phyloP scores from a whole-genome alignment of 2,888 invertebrate species.

The Ectemnius lituratus region DNA sequence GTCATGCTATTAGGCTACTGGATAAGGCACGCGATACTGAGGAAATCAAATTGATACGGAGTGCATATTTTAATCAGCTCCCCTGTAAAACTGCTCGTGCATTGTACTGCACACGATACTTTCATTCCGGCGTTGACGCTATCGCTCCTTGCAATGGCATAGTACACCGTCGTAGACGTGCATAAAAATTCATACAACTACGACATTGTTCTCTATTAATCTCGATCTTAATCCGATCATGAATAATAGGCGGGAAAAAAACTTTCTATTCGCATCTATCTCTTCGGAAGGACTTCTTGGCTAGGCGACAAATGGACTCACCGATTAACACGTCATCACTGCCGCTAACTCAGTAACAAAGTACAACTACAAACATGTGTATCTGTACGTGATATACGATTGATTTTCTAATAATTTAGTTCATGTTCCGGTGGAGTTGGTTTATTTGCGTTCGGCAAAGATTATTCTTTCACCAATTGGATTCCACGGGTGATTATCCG shows the following conservation, averaged over 20 bases:
- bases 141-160: slow-evolving; percentile 45
- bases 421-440: too few relatives aligned
- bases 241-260: slow-evolving; percentile 33
- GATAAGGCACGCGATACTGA: slow-evolving; percentile 51
- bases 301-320: slow-evolving; percentile 22
- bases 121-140: slow-evolving; percentile 13
- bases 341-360: too few relatives aligned
- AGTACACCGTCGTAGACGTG: neutral
- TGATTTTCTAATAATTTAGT: too few relatives aligned
- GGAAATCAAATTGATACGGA: slow-evolving; percentile 67
- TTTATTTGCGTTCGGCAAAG: too few relatives aligned
- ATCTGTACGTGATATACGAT: too few relatives aligned
- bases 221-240: slow-evolving; percentile 30
- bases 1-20: slow-evolving; percentile 39
- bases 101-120: slow-evolving; percentile 12
- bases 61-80: slow-evolving; percentile 52
- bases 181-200: slow-evolving; percentile 22
- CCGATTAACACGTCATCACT: too few relatives aligned
- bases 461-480: too few relatives aligned
- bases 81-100: slow-evolving; percentile 46
- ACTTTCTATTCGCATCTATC: slow-evolving; percentile 41
- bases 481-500: neutral
- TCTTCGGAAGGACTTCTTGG: slow-evolving; percentile 25
- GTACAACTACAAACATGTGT: too few relatives aligned
- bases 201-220: slow-evolving; percentile 15